Evolutionary conservation across 2,888 invertebrate species (phyloP), one percentile per base, ranked within the genome.

Genomic region (Steinernema carpocapsae): DNA sequence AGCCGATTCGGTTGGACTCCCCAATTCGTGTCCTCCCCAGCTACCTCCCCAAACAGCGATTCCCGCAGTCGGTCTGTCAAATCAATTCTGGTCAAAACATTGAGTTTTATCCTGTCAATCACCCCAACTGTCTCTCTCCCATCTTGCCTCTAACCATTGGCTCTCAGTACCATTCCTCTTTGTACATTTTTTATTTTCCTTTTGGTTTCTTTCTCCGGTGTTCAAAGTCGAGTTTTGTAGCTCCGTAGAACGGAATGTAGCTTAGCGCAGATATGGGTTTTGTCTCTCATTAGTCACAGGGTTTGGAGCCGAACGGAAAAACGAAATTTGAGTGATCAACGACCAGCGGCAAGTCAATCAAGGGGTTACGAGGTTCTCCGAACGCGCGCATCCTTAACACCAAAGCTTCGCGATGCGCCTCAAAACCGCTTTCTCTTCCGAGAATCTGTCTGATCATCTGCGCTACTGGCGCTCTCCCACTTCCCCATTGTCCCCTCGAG

Each of bases 221-320:
- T 32, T 22, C 22, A 26, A 64, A 64, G 64, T 37, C 37, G 37
- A 37, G 10, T 64, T 32, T 32, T 64, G 29, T 64, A 29, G 12
- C 26, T 26, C 26, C 19, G 64, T 32, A 64, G 32, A 64, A 32
- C 64, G 64, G 64, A 32, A 64, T 64, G 29, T 29, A 64, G 64
- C 64, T 29, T 64, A 4, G 4, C 24, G 64, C 64, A 32, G 29
- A 24, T 64, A 29, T 29, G 64, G 64, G 64, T 64, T 64, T 37
- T 26, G 29, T 29, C 22, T 37, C 32, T 64, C 29, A 32, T 2
- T 29, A 64, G 37, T 29, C 37, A 10, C 37, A 37, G 64, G 37
- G 64, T 64, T 26, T n/a, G 29, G 17, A 29, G 29, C 37, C 29
- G n/a, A 64, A 64, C 64, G 64, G 64, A 14, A 6, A 12, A 26